These are phyloP conservation scores for Nebria ingens DNA, from an alignment of 1,140 invertebrate species.

Conservation along the genomic window DNA sequence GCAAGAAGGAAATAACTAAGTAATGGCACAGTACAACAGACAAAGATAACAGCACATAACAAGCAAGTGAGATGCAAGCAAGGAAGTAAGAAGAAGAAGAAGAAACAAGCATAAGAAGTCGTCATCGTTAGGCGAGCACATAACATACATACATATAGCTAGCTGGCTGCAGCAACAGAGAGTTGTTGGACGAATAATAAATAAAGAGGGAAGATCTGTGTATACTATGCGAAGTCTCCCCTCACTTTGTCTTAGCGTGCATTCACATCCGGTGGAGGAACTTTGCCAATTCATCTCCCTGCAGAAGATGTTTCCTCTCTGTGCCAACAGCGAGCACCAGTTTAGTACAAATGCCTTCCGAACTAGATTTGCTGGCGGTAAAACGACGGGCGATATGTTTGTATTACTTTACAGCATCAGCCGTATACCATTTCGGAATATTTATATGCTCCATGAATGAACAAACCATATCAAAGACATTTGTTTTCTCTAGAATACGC, in stretches of 20 bases:
- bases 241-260: conserved; percentile 28
- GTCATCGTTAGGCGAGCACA: not conserved
- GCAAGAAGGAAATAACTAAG: too few species aligned
- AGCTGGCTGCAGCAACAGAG: not conserved
- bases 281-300: conserved; percentile 29
- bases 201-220: not conserved
- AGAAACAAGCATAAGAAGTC: not conserved
- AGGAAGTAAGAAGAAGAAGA: not conserved
- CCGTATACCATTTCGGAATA: not conserved
- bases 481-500: too few species aligned
- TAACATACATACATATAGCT: not conserved
- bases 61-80: not conserved
- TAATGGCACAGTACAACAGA: too few species aligned
- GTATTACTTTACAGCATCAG: conserved; percentile 3
- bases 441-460: not conserved
- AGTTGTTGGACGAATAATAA: not conserved
- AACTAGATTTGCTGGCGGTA: conserved; percentile 28
- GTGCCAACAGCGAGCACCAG: not conserved
- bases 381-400: conserved; percentile 9
- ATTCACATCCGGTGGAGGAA: conserved; percentile 26
- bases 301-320: conserved; percentile 27
- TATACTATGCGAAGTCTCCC: too few species aligned
- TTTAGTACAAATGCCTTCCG: conserved; percentile 28
- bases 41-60: not conserved
- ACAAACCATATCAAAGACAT: too few species aligned